These are phyloP conservation scores for Sinella curviseta DNA, from an alignment of 1,140 invertebrate genomes.

Conservation along the genomic window DNA sequence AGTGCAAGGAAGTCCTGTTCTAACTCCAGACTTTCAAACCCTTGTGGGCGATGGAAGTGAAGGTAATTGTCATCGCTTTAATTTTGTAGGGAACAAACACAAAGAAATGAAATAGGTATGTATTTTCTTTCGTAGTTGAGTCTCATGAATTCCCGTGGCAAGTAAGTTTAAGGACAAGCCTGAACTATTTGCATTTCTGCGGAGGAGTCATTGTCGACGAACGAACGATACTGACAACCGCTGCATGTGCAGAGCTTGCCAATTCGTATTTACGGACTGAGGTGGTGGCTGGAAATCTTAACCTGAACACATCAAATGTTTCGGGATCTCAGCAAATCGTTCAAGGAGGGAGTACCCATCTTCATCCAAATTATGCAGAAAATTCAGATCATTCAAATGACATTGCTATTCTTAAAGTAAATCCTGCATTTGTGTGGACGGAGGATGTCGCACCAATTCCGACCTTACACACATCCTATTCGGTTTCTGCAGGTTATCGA, in stretches of 20 bases:
- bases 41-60: no score
- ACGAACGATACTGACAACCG: background rate
- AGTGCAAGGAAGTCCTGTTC: no score
- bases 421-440: background rate
- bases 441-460: background rate
- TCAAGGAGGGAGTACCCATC: background rate
- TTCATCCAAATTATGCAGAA: background rate
- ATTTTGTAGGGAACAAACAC: background rate
- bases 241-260: background rate
- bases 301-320: background rate
- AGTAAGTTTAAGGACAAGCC: background rate
- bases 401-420: background rate
- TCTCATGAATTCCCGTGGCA: conserved; percentile 1
- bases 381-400: background rate
- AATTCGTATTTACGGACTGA: background rate
- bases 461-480: background rate
- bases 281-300: background rate
- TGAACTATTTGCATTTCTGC: background rate
- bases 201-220: background rate
- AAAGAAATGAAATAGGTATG: no score
- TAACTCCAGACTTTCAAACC: no score
- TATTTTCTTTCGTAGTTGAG: background rate
- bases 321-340: background rate
- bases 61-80: background rate
- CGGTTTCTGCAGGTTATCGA: background rate